Evolutionary conservation across 2,888 invertebrate genomes (phyloP), one percentile per base, ranked within the genome.

Genomic region (Busseola fusca): DNA sequence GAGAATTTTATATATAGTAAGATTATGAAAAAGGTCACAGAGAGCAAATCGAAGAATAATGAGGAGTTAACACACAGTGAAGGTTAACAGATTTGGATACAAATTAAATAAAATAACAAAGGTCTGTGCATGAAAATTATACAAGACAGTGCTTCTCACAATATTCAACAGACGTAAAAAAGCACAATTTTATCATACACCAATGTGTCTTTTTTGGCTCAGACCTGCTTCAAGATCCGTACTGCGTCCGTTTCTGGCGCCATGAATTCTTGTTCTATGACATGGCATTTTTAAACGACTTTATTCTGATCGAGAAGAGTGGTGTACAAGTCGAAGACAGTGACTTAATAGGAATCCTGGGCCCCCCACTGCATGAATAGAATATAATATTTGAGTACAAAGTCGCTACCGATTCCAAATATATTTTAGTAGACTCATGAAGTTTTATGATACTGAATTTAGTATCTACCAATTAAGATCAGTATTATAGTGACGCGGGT

Each of bases 11-110:
- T n/a, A n/a, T n/a, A n/a, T n/a, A n/a, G n/a, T n/a, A n/a, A n/a
- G n/a, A n/a, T n/a, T n/a, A n/a, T n/a, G n/a, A n/a, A n/a, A 37
- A 78, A 63, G 14, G 63, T 70, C 21, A 48, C 58, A 57, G 45
- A 62, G 27, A 58, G 21, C 6, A 16, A 54, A 45, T 48, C 2
- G 14, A 52, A 58, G 50, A 63, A 18, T 12, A 37, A 45, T 45
- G 16, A 54, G 12, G 7, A 45, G 7, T 45, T 62, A 4, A 30
- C 3, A 27, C 5, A 5, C 42, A 63, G n/a, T 27, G 34, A 52
- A 64, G 12, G 0, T 52, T 48, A 48, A 57, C 27, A 42, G 37
- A 45, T 63, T 60, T 1, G 0, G 21, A 27, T 37, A 34, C 9
- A 16, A 50, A n/a, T n/a, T n/a, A n/a, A n/a, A 27, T 34, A 18